phyloP scores from a whole-genome alignment of 2,113 vertebrate species.

The Platanista minor region DNA sequence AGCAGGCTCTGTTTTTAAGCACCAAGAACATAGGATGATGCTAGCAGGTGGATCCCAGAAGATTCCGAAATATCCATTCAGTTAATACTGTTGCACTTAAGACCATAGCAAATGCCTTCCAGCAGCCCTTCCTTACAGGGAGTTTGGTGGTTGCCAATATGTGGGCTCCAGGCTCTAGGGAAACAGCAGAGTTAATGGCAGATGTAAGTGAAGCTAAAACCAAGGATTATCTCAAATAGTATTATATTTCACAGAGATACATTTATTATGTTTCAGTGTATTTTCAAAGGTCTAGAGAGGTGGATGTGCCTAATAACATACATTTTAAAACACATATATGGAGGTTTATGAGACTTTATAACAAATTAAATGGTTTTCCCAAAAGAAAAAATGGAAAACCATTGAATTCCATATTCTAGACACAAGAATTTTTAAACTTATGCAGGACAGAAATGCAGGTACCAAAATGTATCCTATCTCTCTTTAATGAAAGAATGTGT shows the following conservation, averaged over 20 bases:
- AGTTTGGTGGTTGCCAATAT: not conserved
- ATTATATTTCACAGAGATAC: not conserved
- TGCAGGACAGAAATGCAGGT: not conserved
- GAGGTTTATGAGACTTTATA: not conserved
- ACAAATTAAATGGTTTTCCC: not conserved
- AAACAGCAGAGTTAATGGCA: not conserved
- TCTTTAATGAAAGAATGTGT: not conserved
- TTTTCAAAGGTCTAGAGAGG: not conserved
- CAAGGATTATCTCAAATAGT: not conserved
- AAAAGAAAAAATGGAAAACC: not conserved
- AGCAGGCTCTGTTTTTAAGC: not conserved
- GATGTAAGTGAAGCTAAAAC: not conserved
- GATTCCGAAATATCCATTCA: not conserved
- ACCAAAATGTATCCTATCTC: not conserved
- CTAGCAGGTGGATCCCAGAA: not conserved
- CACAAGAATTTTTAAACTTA: not conserved
- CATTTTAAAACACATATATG: not conserved
- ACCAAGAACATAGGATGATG: not conserved
- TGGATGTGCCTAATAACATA: not conserved
- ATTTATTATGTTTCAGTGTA: not conserved
- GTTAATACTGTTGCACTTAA: not conserved
- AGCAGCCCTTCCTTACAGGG: not conserved
- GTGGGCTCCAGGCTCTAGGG: not conserved
- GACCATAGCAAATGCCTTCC: not conserved
- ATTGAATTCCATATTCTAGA: not conserved